Evolutionary conservation across 2,888 invertebrate genomes (phyloP), one percentile per base, ranked within the genome.

Genomic region (Alcis repandata): DNA sequence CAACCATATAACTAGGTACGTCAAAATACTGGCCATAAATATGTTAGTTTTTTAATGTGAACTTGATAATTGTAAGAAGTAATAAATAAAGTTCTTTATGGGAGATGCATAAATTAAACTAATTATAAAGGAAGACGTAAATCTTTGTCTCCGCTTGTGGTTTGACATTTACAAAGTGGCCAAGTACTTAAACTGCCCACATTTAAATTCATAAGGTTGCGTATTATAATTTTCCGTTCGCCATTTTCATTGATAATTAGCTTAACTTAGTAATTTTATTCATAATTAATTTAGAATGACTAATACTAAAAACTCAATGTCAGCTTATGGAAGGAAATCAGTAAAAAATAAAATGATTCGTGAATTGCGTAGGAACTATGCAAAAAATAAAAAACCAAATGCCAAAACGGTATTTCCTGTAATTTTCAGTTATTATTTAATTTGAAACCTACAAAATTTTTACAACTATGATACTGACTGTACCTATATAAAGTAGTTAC

Each of bases 101-200:
- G 11, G 11, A 56, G 17, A 17, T 49, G 41, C 51, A 63, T 63
- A 45, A 57, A 63, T 51, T n/a, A 43, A 33, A 17, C 43, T 33
- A 63, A 59, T 63, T 7, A 48, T 32, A 13, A 19, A 48, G 38
- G 51, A 63, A 63, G 58, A 52, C 46, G 15, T 63, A 46, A 52
- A 58, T 58, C 52, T 10, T 27, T n/a, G 17, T 46, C 32, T 52
- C 27, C 36, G 53, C 13, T 46, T 38, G 49, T 53, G 11, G 45
- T 57, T 53, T 64, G 59, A 64, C 63, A 64, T 64, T 64, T 48
- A 27, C 46, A 59, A 53, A 40, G 51, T n/a, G 11, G 40, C 46
- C 27, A 17, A 19, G 0, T 57, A 27, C 27, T 27, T 27, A 36
- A 45, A 46, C 49, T 17, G 41, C 22, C 6, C 8, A 17, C 19